Evolutionary conservation across 2,888 invertebrate genomes (phyloP), one percentile per base, ranked within the genome.

Genomic region (Zygaena filipendulae): DNA sequence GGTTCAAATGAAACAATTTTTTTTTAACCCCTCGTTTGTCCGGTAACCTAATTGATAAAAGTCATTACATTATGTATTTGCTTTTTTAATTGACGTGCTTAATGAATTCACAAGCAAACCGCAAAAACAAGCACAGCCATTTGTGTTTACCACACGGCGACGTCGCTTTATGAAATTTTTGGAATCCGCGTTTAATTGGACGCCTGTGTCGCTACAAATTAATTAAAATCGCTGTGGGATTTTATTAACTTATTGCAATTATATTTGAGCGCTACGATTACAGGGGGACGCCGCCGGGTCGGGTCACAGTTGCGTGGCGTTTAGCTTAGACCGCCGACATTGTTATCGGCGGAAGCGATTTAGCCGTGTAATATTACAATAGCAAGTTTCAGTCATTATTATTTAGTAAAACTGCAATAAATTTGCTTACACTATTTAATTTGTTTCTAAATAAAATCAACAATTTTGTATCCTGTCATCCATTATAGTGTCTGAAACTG

Each of bases 241-340:
- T 68, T 69, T 67, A 70, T 71, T 67, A 71, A 71, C 66, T 72
- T 75, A 71, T 72, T 66, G 66, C 66, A 66, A 71, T 71, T 68
- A 72, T 63, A 68, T 70, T 70, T 69, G 66, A 69, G 63, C 59
- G 66, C 47, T 45, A 46, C 59, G 58, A 67, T 70, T 67, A 63
- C 52, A 40, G 51, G 49, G 51, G 48, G 41, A 46, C 43, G 47
- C 45, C 43, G 49, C 39, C n/a, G 42, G 43, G 45, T 45, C 40
- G 41, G 43, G 45, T 46, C 47, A 42, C 40, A 40, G 43, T 45
- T 38, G 43, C 42, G 48, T 45, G 52, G 61, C 59, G 63, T 55
- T 45, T 57, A 56, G 50, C 52, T 47, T 45, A 47, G 48, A 50
- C 49, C 47, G 51, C 50, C 51, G 54, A 6, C 16, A 16, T 52